Base-by-base conservation (phyloP, 2,797 vertebrate species). In the Scomberomorus guttatus region DNA sequence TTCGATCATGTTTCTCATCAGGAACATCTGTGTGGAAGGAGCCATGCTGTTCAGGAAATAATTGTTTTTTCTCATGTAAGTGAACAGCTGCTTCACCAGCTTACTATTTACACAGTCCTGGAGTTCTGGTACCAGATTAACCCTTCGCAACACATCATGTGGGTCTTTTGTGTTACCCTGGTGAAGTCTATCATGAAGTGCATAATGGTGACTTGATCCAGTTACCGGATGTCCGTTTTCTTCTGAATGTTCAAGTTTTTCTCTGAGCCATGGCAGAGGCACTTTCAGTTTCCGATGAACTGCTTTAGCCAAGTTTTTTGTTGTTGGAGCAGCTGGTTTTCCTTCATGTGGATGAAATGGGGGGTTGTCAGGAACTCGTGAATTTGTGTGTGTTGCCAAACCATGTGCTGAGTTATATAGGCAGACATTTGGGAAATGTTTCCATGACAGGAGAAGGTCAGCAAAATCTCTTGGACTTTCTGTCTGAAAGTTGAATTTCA, bases 401-500 rank as follows among this genome's bases (percentile, higher is more conserved):
- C 52, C 62, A 15, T 44, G 32, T 20, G 82, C 58, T 17, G 55
- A 87, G 54, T 87, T 76, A 80, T 80, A 84, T 1, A 82, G 39
- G 18, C 34, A 66, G 17, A 83, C 27, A 57, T 81, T 85, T 57
- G 71, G 75, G 2, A 85, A 37, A n/a, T 83, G 72, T 32, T 81
- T 85, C 58, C 80, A 81, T 6, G 80, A 82, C 2, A 81, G 44
- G 11, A 75, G 52, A 17, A 84, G 61, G 46, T 87, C 70, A 5
- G 55, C 10, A 14, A 71, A 77, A 65, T 72, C 56, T 32, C 71
- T 67, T n/a, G 72, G 79, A 25, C 62, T 69, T 63, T 82, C 81
- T 15, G 79, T 72, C 18, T 64, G 46, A 6, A 84, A 13, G 56
- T 72, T 80, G 25, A 80, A 87, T 48, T 82, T 84, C 2, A 84